These are phyloP conservation scores for Mesorhabditis spiculigera DNA, from an alignment of 2,888 invertebrate species.

Conservation along the genomic window DNA sequence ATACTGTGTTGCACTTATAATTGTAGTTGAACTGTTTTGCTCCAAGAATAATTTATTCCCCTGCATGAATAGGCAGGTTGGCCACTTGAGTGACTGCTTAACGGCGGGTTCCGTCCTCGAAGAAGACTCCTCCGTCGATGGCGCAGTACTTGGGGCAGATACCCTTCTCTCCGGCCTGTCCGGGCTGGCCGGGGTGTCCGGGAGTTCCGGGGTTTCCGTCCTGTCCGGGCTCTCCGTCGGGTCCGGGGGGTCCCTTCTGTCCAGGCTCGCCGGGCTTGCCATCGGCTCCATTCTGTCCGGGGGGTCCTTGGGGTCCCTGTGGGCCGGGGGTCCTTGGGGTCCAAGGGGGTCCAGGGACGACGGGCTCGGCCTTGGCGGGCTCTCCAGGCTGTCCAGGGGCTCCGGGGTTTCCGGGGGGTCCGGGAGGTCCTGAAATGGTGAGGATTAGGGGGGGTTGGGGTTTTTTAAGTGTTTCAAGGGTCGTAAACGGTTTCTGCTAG, in stretches of 20 bases:
- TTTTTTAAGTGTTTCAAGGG: too few relatives aligned
- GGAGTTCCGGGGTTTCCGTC: constrained; percentile 40
- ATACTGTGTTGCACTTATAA: too few relatives aligned
- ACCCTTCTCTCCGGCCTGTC: constrained; percentile 40
- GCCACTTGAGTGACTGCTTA: constrained; percentile 15
- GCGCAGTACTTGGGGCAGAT: constrained; percentile 47
- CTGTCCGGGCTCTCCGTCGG: constrained; percentile 38
- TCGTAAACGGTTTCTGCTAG: too few relatives aligned
- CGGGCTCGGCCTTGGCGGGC: constrained; percentile 36
- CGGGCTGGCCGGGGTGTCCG: constrained; percentile 38
- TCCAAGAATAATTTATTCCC: not conserved
- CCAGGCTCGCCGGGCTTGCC: constrained; percentile 42
- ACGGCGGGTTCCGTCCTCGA: constrained; percentile 56
- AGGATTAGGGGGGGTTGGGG: not conserved
- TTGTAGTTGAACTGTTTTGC: not conserved
- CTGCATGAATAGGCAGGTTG: too few relatives aligned
- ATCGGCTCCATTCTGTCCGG: constrained; percentile 38
- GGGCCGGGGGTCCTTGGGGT: constrained; percentile 38
- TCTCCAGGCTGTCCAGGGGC: constrained; percentile 9
- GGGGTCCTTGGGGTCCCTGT: constrained; percentile 42
- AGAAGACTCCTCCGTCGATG: constrained; percentile 52
- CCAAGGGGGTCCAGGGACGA: constrained; percentile 46
- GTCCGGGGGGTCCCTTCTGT: constrained; percentile 38
- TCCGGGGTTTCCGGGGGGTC: constrained; percentile 38
- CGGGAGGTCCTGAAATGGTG: constrained; percentile 23